Evolutionary conservation across 1,140 invertebrate species (phyloP).

Genomic region (Drosophila pandora): DNA sequence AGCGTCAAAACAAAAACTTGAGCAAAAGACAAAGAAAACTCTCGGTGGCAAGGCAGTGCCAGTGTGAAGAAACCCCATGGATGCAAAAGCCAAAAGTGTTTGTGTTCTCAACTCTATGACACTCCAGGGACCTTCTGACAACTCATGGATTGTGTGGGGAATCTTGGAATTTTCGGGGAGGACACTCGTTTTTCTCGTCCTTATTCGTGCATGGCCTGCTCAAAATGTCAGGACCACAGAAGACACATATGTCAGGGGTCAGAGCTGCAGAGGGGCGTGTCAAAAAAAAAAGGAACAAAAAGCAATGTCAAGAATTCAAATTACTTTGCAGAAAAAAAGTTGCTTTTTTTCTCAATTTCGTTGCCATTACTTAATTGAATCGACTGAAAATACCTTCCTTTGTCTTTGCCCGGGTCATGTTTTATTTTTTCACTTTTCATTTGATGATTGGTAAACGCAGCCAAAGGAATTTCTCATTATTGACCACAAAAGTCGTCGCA

Average conservation of each 20-base stretch:
- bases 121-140: slow-evolving; percentile 42
- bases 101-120: slow-evolving; percentile 42
- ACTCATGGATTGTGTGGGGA: slow-evolving; percentile 19
- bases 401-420: slow-evolving; percentile 50
- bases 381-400: slow-evolving; percentile 71
- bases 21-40: slow-evolving; percentile 48
- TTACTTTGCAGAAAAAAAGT: slow-evolving; percentile 46
- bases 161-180: slow-evolving; percentile 18
- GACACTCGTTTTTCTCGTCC: slow-evolving; percentile 4
- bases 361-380: slow-evolving; percentile 76
- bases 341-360: slow-evolving; percentile 30
- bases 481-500: slow-evolving; percentile 72
- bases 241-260: slow-evolving; percentile 5
- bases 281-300: background rate
- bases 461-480: slow-evolving; percentile 80
- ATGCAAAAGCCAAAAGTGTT: slow-evolving; percentile 43
- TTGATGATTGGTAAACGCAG: slow-evolving; percentile 54
- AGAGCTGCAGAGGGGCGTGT: background rate
- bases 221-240: slow-evolving; percentile 54
- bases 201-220: slow-evolving; percentile 50
- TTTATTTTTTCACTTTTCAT: slow-evolving; percentile 20
- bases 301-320: slow-evolving; percentile 71
- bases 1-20: slow-evolving; percentile 62
- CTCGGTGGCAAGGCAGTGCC: slow-evolving; percentile 12
- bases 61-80: slow-evolving; percentile 27